phyloP scores from a whole-genome alignment of 64 coral and sea anemone species.

The Hydrozoanthus tunicans region DNA sequence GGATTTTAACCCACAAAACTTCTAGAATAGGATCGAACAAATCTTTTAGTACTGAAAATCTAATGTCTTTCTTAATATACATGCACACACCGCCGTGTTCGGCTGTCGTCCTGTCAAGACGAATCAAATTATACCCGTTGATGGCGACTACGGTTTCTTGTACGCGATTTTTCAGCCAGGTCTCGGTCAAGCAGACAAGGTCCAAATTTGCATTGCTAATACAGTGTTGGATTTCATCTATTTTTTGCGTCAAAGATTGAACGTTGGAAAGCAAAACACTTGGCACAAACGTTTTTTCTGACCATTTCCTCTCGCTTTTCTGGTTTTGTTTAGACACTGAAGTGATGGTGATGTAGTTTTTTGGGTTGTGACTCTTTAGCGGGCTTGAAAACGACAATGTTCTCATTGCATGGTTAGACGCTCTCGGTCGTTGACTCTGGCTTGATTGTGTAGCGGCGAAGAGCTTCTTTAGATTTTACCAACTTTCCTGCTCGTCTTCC shows the following conservation, averaged over 20 bases:
- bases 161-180: background rate
- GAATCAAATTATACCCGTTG: background rate
- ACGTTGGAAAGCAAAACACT: constrained; percentile 40
- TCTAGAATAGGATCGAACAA: background rate
- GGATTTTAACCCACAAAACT: no score
- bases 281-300: constrained; percentile 35
- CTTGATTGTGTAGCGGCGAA: background rate
- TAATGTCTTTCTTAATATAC: constrained; percentile 27
- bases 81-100: background rate
- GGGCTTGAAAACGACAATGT: background rate
- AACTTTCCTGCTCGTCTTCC: no score
- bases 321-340: background rate
- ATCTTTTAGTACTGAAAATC: constrained; percentile 22
- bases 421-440: background rate
- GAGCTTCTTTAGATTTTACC: background rate
- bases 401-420: background rate
- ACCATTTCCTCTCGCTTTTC: background rate
- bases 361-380: background rate
- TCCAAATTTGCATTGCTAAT: no score
- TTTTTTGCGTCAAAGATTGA: background rate
- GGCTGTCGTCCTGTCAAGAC: background rate
- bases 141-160: background rate
- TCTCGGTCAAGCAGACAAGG: background rate
- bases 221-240: no score
- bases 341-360: background rate